These are phyloP conservation scores for Drepanosiphum platanoidis DNA, from an alignment of 2,888 invertebrate species.

Conservation along the genomic window DNA sequence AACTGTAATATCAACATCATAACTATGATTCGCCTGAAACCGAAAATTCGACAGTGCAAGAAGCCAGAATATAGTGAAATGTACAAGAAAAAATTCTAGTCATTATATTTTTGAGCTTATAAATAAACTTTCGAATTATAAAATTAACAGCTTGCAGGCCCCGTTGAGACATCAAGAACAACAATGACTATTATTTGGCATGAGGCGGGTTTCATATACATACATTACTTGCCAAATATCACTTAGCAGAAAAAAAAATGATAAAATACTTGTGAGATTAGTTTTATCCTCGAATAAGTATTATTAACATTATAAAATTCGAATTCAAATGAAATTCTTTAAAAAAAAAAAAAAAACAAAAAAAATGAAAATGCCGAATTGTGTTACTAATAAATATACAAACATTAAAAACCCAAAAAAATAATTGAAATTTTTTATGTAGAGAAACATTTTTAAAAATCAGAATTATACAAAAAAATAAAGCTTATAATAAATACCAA, in stretches of 20 bases:
- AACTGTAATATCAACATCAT: too few relatives aligned
- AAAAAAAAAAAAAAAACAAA: not conserved
- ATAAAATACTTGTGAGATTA: not conserved
- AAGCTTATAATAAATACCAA: too few relatives aligned
- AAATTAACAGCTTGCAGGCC: not conserved
- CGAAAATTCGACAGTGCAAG: too few relatives aligned
- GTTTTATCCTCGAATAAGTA: not conserved
- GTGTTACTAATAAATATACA: not conserved
- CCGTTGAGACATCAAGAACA: not conserved
- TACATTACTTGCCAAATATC: slow-evolving; percentile 11
- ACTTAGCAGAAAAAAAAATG: not conserved
- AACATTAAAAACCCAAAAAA: too few relatives aligned
- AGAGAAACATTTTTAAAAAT: too few relatives aligned
- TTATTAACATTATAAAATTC: not conserved
- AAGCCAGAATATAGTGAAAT: too few relatives aligned
- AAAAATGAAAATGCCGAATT: not conserved
- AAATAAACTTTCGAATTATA: slow-evolving; percentile 21
- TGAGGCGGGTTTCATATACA: not conserved
- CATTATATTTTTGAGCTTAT: not conserved
- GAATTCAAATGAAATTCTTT: not conserved
- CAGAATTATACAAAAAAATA: too few relatives aligned
- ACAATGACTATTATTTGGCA: slow-evolving; percentile 33
- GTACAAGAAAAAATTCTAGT: too few relatives aligned
- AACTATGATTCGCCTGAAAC: not conserved
- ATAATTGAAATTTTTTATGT: too few relatives aligned